phyloP scores from a whole-genome alignment of 92 coral and sea anemone genomes.

The Ricordea florida region DNA sequence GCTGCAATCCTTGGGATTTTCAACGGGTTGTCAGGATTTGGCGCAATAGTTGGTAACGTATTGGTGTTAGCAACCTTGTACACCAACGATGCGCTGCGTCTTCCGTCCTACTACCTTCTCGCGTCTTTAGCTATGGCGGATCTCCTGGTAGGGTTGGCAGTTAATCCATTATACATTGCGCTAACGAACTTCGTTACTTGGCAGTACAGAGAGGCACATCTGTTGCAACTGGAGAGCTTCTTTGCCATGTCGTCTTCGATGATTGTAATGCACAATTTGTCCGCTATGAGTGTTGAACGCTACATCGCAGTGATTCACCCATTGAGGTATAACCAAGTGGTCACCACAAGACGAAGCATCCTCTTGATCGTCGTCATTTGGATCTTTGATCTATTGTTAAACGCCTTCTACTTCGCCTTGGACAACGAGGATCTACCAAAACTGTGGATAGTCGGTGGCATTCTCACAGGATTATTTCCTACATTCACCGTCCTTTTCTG shows the following conservation, averaged over 20 bases:
- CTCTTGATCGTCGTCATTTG: slow-evolving; percentile 39
- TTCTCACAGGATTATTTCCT: slow-evolving; percentile 40
- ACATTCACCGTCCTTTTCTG: slow-evolving; percentile 45
- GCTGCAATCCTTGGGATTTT: slow-evolving; percentile 8
- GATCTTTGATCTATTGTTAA: slow-evolving; percentile 45
- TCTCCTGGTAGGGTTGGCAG: slow-evolving; percentile 57
- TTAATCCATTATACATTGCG: slow-evolving; percentile 58
- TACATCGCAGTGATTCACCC: slow-evolving; percentile 54
- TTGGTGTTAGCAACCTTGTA: slow-evolving; percentile 24
- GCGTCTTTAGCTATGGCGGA: slow-evolving; percentile 72
- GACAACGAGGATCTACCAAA: slow-evolving; percentile 40
- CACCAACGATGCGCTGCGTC: slow-evolving; percentile 22
- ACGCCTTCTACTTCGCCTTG: slow-evolving; percentile 30
- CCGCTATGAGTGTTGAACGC: slow-evolving; percentile 66
- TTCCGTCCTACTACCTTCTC: slow-evolving; percentile 42
- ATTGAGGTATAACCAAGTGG: slow-evolving; percentile 36
- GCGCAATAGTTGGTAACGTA: slow-evolving; percentile 42
- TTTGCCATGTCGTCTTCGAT: slow-evolving; percentile 50
- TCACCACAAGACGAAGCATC: slow-evolving; percentile 46
- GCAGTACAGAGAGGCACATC: slow-evolving; percentile 31
- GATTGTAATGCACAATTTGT: slow-evolving; percentile 53
- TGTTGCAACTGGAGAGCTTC: slow-evolving; percentile 51
- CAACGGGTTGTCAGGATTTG: slow-evolving; percentile 11
- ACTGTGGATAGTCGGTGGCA: slow-evolving; percentile 51
- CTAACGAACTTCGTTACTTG: slow-evolving; percentile 37